These are phyloP conservation scores for Drosophila anceps DNA, from an alignment of 2,888 invertebrate species.

Conservation along the genomic window DNA sequence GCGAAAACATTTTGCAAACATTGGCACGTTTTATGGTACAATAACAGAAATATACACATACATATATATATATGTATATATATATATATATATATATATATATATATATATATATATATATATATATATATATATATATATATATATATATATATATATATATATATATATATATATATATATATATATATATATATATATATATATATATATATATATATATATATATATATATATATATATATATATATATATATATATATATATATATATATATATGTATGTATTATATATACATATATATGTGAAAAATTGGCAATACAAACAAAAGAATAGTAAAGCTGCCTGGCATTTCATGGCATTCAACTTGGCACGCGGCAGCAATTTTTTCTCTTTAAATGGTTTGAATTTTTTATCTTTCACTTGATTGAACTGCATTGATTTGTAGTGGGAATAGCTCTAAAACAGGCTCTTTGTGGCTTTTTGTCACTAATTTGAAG, in stretches of 20 bases:
- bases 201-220: too few species aligned
- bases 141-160: background rate
- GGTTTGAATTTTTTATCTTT: background rate
- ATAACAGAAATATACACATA: background rate
- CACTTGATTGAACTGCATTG: background rate
- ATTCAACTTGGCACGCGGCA: slow-evolving; percentile 8
- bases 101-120: background rate
- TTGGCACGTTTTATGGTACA: slow-evolving; percentile 39
- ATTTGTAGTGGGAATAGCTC: background rate
- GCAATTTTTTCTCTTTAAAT: slow-evolving; percentile 12
- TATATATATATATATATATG: too few species aligned
- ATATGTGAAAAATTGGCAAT: slow-evolving; percentile 16
- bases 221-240: background rate
- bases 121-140: background rate
- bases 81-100: slow-evolving; percentile 4
- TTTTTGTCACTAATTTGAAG: background rate
- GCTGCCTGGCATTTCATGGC: slow-evolving; percentile 7
- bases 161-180: background rate
- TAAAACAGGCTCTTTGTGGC: background rate
- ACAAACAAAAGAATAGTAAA: slow-evolving; percentile 24
- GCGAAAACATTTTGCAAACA: slow-evolving; percentile 25
- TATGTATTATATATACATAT: too few species aligned
- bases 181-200: background rate
- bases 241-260: background rate
- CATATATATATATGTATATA: too few species aligned